These are phyloP conservation scores for Melolontha melolontha DNA, from an alignment of 2,888 invertebrate species.

Conservation along the genomic window DNA sequence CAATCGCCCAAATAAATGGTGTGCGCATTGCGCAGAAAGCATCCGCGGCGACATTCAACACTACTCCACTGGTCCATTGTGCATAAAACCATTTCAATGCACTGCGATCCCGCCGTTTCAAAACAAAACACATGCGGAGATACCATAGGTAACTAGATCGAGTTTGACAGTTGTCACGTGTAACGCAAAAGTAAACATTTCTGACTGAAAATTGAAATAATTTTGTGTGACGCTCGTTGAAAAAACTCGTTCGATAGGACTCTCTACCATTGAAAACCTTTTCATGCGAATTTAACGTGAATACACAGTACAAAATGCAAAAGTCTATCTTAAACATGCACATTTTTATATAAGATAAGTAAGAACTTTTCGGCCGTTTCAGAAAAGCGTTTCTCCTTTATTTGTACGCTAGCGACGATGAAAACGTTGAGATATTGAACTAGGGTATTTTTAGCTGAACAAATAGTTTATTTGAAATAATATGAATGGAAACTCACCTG, in stretches of 20 bases:
- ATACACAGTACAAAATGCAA: conserved; percentile 1
- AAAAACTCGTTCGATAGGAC: conserved; percentile 5
- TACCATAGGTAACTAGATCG: conserved; percentile 65
- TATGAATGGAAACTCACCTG: conserved; percentile 59
- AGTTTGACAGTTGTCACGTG: conserved; percentile 67
- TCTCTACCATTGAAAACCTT: background rate
- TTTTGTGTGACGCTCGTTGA: conserved; percentile 21
- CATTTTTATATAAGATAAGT: too few species aligned
- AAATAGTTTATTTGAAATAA: conserved; percentile 10
- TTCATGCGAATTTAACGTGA: conserved; percentile 24
- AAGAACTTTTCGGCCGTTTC: too few species aligned
- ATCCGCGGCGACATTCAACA: conserved; percentile 43
- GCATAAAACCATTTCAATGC: conserved; percentile 66
- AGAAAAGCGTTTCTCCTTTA: background rate
- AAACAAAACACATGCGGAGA: conserved; percentile 67
- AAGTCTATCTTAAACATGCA: background rate
- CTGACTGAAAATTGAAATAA: conserved; percentile 53
- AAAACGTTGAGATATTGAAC: background rate
- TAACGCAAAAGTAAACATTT: conserved; percentile 53
- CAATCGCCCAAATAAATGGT: conserved; percentile 58
- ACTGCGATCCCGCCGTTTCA: conserved; percentile 66
- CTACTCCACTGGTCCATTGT: conserved; percentile 59
- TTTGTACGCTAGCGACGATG: background rate
- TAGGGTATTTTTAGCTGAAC: conserved; percentile 30
- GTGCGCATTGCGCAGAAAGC: conserved; percentile 45